Base-by-base conservation (phyloP, 2,797 vertebrate genomes). In the Silurus aristotelis region DNA sequence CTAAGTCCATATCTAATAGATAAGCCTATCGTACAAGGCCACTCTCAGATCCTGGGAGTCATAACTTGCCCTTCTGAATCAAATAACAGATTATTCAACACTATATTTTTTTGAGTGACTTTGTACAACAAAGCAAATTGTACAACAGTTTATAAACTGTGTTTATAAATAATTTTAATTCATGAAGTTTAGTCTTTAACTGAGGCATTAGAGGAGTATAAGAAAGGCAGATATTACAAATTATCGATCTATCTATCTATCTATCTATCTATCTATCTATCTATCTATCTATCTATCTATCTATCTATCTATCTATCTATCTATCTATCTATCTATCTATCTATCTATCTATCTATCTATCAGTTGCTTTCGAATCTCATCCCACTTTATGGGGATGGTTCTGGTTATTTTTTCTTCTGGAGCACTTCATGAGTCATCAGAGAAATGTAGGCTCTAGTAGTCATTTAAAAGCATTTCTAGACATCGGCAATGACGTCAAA, bases 1-100 rank as follows among this genome's bases (percentile, higher is more conserved):
- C 63, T 82, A n/a, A 15, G 19, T 31, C 58, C 66, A 79, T 89
- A 89, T 90, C 89, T 88, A 77, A 80, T 46, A 89, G 88, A 89
- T 87, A 90, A 87, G 86, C 85, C 87, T 82, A 86, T 78, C 87
- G 83, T 75, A 84, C 73, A 71, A 83, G 70, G 81, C 25, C 83
- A 72, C 83, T 79, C 89, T 89, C 82, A 87, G 83, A 86, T 90
- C 82, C 60, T 86, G 38, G 78, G 43, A 84, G 87, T 84, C 85
- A 87, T 80, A 88, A 84, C 48, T 68, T 79, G 25, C 31, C 52
- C 15, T 88, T 81, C 66, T 88, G 84, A 86, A 64, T 89, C 82
- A 86, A 10, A 80, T 67, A 61, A 17, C n/a, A 55, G 17, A 67
- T 81, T 67, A 67, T 55, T 48, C 9, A 80, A 46, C 55, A 77